Base-by-base conservation (phyloP, 2,797 vertebrate species). In the Enteromius viviparus region DNA sequence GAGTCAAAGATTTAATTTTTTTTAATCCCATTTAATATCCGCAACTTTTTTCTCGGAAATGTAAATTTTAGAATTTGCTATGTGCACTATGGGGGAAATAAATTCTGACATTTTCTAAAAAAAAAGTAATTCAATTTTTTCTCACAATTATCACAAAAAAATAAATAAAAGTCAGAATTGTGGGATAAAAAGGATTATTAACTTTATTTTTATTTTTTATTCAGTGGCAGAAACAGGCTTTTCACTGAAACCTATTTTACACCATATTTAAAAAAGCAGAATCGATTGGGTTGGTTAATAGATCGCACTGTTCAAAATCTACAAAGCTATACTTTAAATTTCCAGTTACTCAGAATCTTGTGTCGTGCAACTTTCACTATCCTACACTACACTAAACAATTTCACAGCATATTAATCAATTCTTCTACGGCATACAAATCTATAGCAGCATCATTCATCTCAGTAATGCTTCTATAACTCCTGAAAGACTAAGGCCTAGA, bases 381-480 rank as follows among this genome's bases (percentile, higher is more conserved):
- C 32, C 32, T 26, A 51, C 34, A 78, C 72, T 26, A 42, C 34
- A 81, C 82, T 19, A 69, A 75, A 15, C 29, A 65, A 34, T 15
- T 66, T 32, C 5, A 72, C 42, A 64, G 55, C 53, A 60, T 51
- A 62, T 51, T 12, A 77, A 49, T 29, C 68, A 77, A 6, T n/a
- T 62, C 23, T 45, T 68, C 37, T 62, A 42, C 66, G 37, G 42
- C 9, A 69, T 29, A 29, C 49, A 75, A 70, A 53, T 21, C 60
- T 74, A 78, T 32, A 17, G 32, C 26, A 71, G 42, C 19, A 70
- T 37, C 68, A 51, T 34, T 55, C 51, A 70, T 80, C 69, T 69
- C 12, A 51, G 47, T 68, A 76, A 53, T 74, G 65, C n/a, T 23
- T 55, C 19, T 45, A 66, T 29, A 29, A 8, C 49, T 78, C 58